These are phyloP conservation scores for Lerema accius DNA, from an alignment of 1,140 invertebrate genomes.

Conservation along the genomic window DNA sequence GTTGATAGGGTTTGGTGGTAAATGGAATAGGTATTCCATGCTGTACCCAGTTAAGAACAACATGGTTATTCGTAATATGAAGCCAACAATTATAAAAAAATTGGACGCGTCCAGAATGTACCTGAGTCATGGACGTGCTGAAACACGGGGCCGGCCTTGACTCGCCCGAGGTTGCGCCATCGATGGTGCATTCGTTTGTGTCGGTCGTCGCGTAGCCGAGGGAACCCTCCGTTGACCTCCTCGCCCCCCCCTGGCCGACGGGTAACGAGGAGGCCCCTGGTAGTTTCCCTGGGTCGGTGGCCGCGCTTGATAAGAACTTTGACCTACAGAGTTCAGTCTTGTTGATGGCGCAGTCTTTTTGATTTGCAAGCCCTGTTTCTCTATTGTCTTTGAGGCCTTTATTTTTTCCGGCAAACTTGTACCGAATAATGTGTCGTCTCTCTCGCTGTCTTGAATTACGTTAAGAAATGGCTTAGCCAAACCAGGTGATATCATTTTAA, in stretches of 20 bases:
- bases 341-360: constrained; percentile 19
- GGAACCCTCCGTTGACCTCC: constrained; percentile 17
- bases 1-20: not conserved
- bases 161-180: not conserved
- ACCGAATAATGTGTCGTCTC: constrained; percentile 43
- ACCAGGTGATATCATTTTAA: constrained; percentile 36
- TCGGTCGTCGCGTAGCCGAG: not conserved
- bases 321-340: not conserved
- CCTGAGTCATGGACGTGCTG: constrained; percentile 27
- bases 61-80: constrained; percentile 33
- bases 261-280: constrained; percentile 37
- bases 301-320: not conserved
- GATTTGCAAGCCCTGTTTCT: constrained; percentile 44
- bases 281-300: constrained; percentile 38
- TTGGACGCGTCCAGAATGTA: constrained; percentile 38
- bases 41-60: constrained; percentile 35
- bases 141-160: not conserved
- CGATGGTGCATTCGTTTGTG: not conserved
- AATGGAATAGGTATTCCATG: not conserved
- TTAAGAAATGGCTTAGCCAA: constrained; percentile 37
- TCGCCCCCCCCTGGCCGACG: constrained; percentile 36
- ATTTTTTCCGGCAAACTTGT: constrained; percentile 40
- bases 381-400: constrained; percentile 41
- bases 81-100: constrained; percentile 43
- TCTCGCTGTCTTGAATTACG: constrained; percentile 33